phyloP scores from a whole-genome alignment of 2,797 vertebrate genomes.

The Dromococcyx pavoninus region DNA sequence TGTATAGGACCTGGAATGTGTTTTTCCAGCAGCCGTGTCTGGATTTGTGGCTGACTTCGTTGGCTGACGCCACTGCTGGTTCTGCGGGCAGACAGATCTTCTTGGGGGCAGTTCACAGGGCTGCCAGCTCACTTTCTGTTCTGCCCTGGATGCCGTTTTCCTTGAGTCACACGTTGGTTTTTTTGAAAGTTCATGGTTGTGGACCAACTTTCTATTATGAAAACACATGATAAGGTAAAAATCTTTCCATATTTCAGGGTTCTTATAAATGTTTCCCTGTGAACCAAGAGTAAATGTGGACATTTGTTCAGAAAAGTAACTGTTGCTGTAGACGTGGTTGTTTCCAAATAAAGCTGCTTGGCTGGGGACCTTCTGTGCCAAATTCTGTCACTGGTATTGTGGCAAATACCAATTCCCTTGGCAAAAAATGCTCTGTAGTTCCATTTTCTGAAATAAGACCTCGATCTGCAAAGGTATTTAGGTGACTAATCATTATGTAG shows the following conservation, averaged over 20 bases:
- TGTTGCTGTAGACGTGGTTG: background rate
- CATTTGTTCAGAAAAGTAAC: background rate
- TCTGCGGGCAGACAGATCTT: slow-evolving; percentile 41
- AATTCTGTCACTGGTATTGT: background rate
- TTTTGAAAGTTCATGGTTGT: background rate
- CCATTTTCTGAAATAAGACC: background rate
- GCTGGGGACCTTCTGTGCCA: background rate
- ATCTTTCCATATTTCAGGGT: background rate
- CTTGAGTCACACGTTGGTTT: background rate
- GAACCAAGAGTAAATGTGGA: background rate
- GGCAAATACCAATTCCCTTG: background rate
- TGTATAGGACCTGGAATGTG: slow-evolving; percentile 11
- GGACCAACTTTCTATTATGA: background rate
- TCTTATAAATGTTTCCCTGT: background rate
- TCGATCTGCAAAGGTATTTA: slow-evolving; percentile 17
- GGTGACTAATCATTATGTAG: background rate
- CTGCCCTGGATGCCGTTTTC: background rate
- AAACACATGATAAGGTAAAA: background rate
- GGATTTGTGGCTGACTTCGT: slow-evolving; percentile 51
- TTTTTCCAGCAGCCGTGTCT: slow-evolving; percentile 48
- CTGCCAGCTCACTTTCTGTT: slow-evolving; percentile 25
- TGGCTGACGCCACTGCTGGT: slow-evolving; percentile 12
- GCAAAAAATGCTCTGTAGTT: background rate
- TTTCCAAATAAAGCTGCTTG: background rate
- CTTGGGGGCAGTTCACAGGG: slow-evolving; percentile 36